Base-by-base conservation (phyloP, 2,797 vertebrate species). In the Tamandua tetradactyla region DNA sequence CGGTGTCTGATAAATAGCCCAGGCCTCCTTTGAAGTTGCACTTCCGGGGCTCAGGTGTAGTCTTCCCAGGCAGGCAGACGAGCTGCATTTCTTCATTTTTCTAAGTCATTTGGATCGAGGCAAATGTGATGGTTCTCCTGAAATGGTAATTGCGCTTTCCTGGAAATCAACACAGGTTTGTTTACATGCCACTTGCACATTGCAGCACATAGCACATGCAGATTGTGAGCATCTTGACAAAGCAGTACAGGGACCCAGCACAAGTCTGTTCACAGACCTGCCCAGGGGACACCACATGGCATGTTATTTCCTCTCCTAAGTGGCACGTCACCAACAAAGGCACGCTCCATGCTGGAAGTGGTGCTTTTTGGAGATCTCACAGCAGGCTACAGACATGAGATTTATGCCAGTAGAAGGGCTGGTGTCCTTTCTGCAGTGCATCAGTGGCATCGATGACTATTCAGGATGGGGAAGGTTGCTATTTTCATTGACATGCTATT, bases 161-260 rank as follows among this genome's bases (percentile, higher is more conserved):
- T 96, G 95, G 95, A 95, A 97, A 95, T 83, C 85, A 72, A 32
- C 89, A 37, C 91, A 76, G 96, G 84, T 96, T 97, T 97, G 94
- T 97, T 95, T 96, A 94, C 44, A 62, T 37, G 82, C 75, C 85
- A 83, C 89, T 96, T 90, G 82, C 57, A 18, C 86, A 89, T 90
- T 80, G 55, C 84, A 83, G 95, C 94, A 87, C 84, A 89, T 87
- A 94, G 91, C 94, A 88, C 96, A 88, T 42, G 91, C 69, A 75
- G 84, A 92, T 87, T 94, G 57, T 76, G 69, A 96, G 95, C 95
- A 0, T 1, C 84, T 96, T 92, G 89, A 82, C 91, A 95, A 93
- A 76, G 92, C 20, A 0, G 71, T 87, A 71, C 49, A 94, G 90
- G 93, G 89, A 93, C 82, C 84, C 76, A 78, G 96, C 76, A 91